A percentile compares a stretch with the other conserved stretches of the same genome.
Evolutionary conservation across 2,113 vertebrate genomes (phyloP).

Genomic region (Cepphus grylle): DNA sequence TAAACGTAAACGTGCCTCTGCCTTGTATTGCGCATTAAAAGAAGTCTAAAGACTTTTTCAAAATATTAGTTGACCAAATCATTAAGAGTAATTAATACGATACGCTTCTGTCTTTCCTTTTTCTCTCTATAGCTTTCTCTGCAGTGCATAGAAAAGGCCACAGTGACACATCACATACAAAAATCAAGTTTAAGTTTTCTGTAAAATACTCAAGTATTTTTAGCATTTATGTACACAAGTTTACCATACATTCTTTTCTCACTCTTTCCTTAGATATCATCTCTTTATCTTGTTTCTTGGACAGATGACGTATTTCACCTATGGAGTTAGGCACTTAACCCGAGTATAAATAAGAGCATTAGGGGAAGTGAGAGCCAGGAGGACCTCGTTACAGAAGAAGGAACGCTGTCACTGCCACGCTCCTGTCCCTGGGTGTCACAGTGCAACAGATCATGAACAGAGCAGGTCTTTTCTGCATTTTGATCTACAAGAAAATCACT

Average conservation of each 20-base stretch:
- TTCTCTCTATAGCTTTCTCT: conserved; percentile 13
- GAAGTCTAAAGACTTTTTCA: background rate
- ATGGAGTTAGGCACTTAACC: background rate
- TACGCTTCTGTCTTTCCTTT: background rate
- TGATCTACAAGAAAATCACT: background rate
- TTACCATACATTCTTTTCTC: background rate
- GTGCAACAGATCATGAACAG: background rate
- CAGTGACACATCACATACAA: conserved; percentile 2
- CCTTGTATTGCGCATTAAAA: background rate
- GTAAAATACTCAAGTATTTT: conserved; percentile 49
- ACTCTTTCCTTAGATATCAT: background rate
- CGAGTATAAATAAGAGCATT: background rate
- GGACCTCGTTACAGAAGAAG: background rate
- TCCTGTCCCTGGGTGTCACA: background rate
- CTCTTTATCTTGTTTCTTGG: background rate
- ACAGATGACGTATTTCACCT: background rate
- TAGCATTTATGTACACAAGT: conserved; percentile 1
- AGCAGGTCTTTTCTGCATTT: background rate
- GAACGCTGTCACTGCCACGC: background rate
- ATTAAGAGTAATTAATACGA: background rate
- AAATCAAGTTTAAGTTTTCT: conserved; percentile 45
- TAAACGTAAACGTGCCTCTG: background rate
- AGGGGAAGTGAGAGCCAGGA: background rate
- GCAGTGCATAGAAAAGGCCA: conserved; percentile 22
- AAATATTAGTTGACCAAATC: background rate